A percentile compares a stretch with the other conserved stretches of the same genome.
Evolutionary conservation across 2,797 vertebrate genomes (phyloP).

Genomic region (Morus bassanus): DNA sequence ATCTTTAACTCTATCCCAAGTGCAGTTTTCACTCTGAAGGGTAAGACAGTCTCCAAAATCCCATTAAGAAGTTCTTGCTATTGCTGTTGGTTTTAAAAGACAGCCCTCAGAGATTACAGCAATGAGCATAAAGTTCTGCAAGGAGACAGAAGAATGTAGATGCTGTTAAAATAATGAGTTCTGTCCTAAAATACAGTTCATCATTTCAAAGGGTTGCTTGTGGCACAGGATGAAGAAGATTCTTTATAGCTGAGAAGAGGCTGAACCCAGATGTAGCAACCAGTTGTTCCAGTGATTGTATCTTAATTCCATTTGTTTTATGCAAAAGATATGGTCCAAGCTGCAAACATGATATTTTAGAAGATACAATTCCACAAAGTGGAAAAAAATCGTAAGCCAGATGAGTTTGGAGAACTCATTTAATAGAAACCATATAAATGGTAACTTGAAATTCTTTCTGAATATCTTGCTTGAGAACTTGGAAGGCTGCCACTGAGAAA

Average conservation of each 20-base stretch:
- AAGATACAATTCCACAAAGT: background rate
- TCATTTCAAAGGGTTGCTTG: background rate
- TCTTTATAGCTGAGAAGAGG: background rate
- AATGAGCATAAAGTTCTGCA: background rate
- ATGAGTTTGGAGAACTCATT: background rate
- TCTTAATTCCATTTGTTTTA: background rate
- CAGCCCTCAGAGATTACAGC: background rate
- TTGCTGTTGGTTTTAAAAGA: background rate
- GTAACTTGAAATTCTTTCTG: background rate
- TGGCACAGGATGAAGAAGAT: conserved; percentile 21
- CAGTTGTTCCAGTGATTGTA: background rate
- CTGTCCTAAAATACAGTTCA: background rate
- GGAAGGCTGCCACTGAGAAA: background rate
- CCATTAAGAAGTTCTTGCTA: background rate
- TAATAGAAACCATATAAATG: background rate
- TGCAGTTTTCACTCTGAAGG: background rate
- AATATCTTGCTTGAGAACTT: background rate
- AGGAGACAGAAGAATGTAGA: background rate
- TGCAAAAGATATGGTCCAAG: background rate
- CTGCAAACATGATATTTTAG: background rate
- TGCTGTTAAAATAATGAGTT: background rate
- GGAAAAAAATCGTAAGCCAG: background rate
- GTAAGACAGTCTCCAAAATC: background rate
- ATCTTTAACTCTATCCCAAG: background rate
- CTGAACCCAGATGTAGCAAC: background rate